Percentiles rank a stretch among this genome's conserved stretches.
Conservation (phyloP, 2,113 vertebrate species). For the Anarrhichthys ocellatus region DNA sequence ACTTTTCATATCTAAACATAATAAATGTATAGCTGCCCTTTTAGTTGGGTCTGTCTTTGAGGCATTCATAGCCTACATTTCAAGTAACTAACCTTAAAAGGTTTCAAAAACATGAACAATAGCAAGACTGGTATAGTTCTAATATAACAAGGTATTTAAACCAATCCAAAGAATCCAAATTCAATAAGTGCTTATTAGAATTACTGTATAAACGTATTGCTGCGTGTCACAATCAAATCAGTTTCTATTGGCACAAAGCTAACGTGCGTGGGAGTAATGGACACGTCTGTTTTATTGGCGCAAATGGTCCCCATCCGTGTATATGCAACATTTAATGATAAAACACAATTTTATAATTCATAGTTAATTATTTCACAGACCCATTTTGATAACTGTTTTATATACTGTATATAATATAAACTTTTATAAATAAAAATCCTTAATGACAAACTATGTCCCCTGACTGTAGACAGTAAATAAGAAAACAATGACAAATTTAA, state of each 20-base stretch:
- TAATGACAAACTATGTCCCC: background rate
- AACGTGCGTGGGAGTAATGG: background rate
- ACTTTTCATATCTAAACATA: no score
- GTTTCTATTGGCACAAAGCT: background rate
- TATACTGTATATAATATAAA: background rate
- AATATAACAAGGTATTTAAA: background rate
- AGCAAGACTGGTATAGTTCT: background rate
- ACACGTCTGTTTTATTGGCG: background rate
- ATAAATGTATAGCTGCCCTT: no score
- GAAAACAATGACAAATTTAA: background rate
- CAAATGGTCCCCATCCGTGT: background rate
- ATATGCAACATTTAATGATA: background rate
- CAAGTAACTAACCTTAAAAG: background rate
- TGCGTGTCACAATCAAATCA: background rate
- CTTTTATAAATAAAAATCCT: background rate
- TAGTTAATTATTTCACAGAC: background rate
- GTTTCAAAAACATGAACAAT: background rate
- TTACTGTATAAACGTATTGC: background rate
- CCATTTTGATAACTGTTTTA: background rate
- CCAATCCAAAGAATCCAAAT: no score
- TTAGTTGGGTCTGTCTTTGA: no score
- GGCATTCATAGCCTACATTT: background rate
- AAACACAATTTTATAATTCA: background rate
- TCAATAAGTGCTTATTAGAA: background rate
- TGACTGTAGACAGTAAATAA: background rate